These are phyloP conservation scores for Sceloporus undulatus DNA, from an alignment of 2,113 vertebrate genomes.

Conservation along the genomic window DNA sequence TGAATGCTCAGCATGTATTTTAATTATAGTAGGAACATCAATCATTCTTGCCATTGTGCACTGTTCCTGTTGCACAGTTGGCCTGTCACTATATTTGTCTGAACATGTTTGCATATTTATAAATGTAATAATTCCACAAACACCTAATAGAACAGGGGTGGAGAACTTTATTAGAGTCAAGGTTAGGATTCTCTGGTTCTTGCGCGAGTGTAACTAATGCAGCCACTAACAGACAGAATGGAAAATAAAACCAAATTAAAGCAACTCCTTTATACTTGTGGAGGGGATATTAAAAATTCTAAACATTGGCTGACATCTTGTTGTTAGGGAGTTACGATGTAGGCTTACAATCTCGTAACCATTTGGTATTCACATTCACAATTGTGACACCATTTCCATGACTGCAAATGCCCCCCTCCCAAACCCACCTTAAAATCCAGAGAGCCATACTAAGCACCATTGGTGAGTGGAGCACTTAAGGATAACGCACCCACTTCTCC, in stretches of 20 bases:
- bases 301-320: too few relatives aligned
- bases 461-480: too few relatives aligned
- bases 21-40: conserved; percentile 11
- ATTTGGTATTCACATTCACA: too few relatives aligned
- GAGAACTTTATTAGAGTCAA: conserved; percentile 1
- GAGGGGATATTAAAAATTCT: background rate
- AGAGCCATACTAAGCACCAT: too few relatives aligned
- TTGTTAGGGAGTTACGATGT: too few relatives aligned
- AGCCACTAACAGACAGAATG: background rate
- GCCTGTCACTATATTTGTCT: background rate
- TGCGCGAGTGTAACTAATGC: background rate
- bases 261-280: background rate
- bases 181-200: background rate
- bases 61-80: background rate
- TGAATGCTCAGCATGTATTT: background rate
- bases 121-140: conserved; percentile 1
- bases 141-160: background rate
- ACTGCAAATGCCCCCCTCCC: too few relatives aligned
- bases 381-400: too few relatives aligned
- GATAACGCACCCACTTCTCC: too few relatives aligned
- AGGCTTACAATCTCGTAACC: too few relatives aligned
- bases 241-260: conserved; percentile 1
- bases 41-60: background rate
- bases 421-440: too few relatives aligned
- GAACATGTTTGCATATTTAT: conserved; percentile 20